Evolutionary conservation across 1,140 invertebrate genomes (phyloP).

Genomic region (Mamestra configurata): DNA sequence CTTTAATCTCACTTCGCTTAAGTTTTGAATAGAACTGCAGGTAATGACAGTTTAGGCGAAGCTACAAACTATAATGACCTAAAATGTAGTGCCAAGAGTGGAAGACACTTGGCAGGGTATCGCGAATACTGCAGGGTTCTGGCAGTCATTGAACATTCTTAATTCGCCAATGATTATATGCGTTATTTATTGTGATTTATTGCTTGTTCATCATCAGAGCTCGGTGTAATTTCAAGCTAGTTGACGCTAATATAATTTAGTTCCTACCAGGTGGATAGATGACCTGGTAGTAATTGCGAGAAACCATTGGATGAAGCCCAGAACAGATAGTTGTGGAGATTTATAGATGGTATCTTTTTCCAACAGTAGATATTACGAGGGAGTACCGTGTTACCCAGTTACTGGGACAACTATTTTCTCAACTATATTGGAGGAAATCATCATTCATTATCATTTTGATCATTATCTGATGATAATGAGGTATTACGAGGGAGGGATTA

Average conservation of each 20-base stretch:
- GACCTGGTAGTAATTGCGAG: no score
- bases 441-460: no score
- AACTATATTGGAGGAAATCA: no score
- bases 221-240: not conserved
- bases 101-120: not conserved
- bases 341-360: not conserved
- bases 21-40: not conserved
- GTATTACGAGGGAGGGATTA: no score
- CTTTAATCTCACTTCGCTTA: no score
- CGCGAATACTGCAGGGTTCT: not conserved
- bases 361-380: not conserved
- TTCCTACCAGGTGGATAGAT: not conserved
- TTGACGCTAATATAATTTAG: not conserved
- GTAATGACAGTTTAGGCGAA: not conserved
- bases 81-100: not conserved
- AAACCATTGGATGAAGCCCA: not conserved
- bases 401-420: no score
- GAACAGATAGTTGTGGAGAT: not conserved
- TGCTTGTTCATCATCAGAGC: not conserved
- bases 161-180: not conserved
- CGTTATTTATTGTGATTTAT: constrained; percentile 6
- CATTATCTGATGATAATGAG: no score
- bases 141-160: not conserved
- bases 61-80: not conserved
- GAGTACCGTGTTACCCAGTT: no score